Evolutionary conservation across 2,888 invertebrate species (phyloP), one percentile per base, ranked within the genome.

Genomic region (Pammene aurita): DNA sequence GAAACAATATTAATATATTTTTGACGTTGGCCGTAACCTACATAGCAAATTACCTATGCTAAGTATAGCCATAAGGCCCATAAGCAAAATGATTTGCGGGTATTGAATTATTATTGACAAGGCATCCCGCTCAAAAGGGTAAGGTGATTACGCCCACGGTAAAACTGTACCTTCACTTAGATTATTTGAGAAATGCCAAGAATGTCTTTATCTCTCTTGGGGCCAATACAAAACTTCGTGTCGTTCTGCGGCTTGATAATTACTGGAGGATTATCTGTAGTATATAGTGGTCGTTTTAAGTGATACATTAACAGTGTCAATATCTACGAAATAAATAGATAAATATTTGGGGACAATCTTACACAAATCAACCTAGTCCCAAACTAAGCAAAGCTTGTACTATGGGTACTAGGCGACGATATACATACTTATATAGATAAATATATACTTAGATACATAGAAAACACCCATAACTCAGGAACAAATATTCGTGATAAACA

Each of bases 51-150:
- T 58, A 26, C 26, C 26, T 4, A 26, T 44, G 42, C 44, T 44
- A 26, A 26, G 26, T 26, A 26, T 0, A 75, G 73, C 71, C 64
- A 72, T 72, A 73, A 73, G 74, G 75, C 73, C 71, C 64, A 72
- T 72, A 73, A 73, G 74, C 73, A 77, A 78, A 80, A 81, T 84
- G 84, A 87, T 88, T 85, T 84, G 81, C 80, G 84, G 79, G 82
- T 86, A 87, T 87, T 86, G 83, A 86, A 87, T 89, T 84, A 85
- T 83, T 81, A 84, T 81, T 84, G 70, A 73, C 58, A 85, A 80
- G 78, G 78, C 83, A 38, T 77, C 78, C 77, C 77, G 71, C 77
- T 79, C 75, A 74, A 79, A 82, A 83, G 83, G 84, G 86, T 84
- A 77, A 78, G 79, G 81, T 84, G 85, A 87, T 87, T 88, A 85